Evolutionary conservation across 2,113 vertebrate species (phyloP).

Genomic region (Pterocles burchelli): DNA sequence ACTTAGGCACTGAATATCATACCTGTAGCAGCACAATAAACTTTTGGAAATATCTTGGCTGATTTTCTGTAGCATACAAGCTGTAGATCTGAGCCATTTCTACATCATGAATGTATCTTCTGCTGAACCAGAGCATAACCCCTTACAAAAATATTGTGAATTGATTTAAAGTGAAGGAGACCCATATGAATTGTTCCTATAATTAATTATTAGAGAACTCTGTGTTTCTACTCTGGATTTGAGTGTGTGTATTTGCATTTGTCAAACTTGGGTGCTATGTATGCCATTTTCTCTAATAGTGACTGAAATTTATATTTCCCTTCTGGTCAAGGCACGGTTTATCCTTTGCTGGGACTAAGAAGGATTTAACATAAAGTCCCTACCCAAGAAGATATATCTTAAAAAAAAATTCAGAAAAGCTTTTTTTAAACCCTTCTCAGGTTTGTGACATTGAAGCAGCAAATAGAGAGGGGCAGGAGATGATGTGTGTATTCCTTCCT

Average conservation of each 20-base stretch:
- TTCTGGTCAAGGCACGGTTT: neutral
- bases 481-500: neutral
- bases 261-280: neutral
- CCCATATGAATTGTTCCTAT: neutral
- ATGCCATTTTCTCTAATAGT: neutral
- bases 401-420: fast-evolving
- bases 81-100: neutral
- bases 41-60: neutral
- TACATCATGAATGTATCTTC: neutral
- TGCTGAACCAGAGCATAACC: neutral
- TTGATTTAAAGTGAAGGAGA: neutral
- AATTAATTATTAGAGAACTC: neutral
- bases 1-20: neutral
- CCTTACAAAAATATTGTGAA: neutral
- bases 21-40: neutral
- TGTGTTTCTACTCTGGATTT: neutral
- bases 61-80: neutral
- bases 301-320: neutral
- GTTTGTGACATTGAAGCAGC: neutral
- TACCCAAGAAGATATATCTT: neutral
- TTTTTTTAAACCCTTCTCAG: neutral
- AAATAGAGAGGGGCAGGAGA: neutral
- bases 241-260: neutral
- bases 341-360: neutral
- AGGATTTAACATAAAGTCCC: neutral